A percentile compares a stretch with the other conserved stretches of the same genome.
Evolutionary conservation across 2,797 vertebrate species (phyloP).

Genomic region (Decapterus maruadsi): DNA sequence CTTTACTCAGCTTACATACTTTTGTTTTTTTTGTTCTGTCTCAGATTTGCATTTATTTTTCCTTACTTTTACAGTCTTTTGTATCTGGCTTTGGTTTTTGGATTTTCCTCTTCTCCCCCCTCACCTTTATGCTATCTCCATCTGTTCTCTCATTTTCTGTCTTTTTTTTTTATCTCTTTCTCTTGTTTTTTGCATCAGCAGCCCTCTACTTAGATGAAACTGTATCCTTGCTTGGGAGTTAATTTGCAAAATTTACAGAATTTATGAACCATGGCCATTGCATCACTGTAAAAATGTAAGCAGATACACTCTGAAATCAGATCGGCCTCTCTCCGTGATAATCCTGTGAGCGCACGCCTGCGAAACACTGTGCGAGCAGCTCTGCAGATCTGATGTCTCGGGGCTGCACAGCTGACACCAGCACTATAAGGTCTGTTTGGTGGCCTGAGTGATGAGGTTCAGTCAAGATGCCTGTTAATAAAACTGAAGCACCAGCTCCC

Average conservation of each 20-base stretch:
- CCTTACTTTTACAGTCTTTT: neutral
- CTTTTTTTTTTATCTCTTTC: neutral
- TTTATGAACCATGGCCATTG: conserved; percentile 3
- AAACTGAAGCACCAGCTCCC: conserved; percentile 52
- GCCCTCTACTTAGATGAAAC: neutral
- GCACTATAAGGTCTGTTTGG: conserved; percentile 34
- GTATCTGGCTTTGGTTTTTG: neutral
- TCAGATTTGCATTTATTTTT: neutral
- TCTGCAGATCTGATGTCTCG: neutral
- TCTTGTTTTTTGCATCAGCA: neutral
- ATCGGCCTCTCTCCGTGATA: conserved; percentile 35
- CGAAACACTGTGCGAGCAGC: neutral
- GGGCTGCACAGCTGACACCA: conserved; percentile 14
- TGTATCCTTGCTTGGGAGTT: conserved; percentile 9
- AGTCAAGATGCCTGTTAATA: conserved; percentile 57
- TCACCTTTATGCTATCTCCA: neutral
- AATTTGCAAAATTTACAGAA: conserved; percentile 41
- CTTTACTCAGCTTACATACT: neutral
- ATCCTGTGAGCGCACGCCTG: conserved; percentile 25
- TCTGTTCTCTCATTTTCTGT: neutral
- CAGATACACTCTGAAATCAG: conserved; percentile 48
- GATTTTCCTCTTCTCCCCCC: neutral
- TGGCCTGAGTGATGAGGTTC: conserved; percentile 44
- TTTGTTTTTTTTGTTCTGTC: neutral
- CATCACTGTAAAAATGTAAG: conserved; percentile 29